phyloP scores from a whole-genome alignment of 2,113 vertebrate genomes.

The Spheniscus mendiculus region DNA sequence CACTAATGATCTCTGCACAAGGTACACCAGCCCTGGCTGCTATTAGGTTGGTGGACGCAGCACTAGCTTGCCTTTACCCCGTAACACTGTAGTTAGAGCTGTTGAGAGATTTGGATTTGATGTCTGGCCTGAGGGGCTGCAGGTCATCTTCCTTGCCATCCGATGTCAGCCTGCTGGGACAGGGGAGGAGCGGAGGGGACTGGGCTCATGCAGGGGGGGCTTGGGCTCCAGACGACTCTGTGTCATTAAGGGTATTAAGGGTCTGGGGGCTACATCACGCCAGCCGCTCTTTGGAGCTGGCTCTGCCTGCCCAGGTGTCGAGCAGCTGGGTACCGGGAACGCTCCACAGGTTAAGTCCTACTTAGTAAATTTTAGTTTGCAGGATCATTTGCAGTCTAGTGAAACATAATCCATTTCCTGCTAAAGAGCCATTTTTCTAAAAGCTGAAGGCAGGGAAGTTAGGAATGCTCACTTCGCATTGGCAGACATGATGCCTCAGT shows the following conservation, averaged over 20 bases:
- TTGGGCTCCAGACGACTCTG: neutral
- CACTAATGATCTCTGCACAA: neutral
- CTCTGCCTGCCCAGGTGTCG: neutral
- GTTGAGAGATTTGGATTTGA: neutral
- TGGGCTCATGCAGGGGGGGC: accelerated
- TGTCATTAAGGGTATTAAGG: neutral
- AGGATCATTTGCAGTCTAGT: neutral
- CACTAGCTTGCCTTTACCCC: neutral
- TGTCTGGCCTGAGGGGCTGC: neutral
- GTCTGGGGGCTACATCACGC: neutral
- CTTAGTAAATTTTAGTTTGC: neutral
- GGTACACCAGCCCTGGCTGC: neutral
- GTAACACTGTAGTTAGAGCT: neutral
- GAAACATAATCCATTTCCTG: neutral
- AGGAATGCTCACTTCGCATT: neutral
- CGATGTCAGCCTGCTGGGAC: neutral
- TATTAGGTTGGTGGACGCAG: neutral
- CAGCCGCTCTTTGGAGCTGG: accelerated
- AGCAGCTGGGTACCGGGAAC: accelerated
- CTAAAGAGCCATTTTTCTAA: neutral
- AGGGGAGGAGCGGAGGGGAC: neutral
- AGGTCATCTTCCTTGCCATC: neutral
- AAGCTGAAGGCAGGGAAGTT: neutral
- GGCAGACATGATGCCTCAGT: neutral
- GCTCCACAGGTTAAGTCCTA: neutral